Conservation (phyloP, 2,888 invertebrate species). For the Brenthis ino region DNA sequence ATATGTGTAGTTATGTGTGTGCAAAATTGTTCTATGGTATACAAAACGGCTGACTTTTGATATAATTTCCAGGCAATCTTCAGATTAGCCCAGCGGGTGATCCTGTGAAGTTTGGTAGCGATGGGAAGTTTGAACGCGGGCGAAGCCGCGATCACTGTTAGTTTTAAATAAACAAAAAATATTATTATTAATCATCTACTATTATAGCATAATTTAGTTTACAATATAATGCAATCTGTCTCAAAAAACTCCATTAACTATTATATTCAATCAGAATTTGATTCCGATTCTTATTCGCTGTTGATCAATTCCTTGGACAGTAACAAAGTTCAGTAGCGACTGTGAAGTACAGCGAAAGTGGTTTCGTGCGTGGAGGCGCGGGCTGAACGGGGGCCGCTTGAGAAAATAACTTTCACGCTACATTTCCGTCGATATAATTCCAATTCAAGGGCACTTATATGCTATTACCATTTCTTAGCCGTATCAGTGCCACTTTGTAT, state of each 20-base stretch:
- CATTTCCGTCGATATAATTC: slow-evolving; percentile 66
- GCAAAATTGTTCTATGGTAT: too few species aligned
- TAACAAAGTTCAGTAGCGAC: slow-evolving; percentile 55
- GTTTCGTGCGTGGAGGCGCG: slow-evolving; percentile 66
- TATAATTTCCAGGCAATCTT: too few species aligned
- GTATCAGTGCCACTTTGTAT: slow-evolving; percentile 22
- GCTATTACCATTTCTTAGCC: slow-evolving; percentile 21
- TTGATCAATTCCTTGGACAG: slow-evolving; percentile 47
- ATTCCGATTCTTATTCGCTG: slow-evolving; percentile 18
- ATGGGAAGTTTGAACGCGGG: too few species aligned
- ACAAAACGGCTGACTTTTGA: too few species aligned
- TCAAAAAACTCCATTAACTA: too few species aligned
- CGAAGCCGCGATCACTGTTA: too few species aligned
- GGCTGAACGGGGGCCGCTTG: slow-evolving; percentile 55
- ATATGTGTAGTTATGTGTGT: not conserved
- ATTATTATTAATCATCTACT: too few species aligned
- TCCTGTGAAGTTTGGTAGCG: too few species aligned
- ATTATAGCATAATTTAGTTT: too few species aligned
- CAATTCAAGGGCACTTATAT: slow-evolving; percentile 54
- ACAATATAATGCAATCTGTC: too few species aligned
- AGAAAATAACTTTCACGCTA: slow-evolving; percentile 80
- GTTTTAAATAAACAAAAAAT: too few species aligned
- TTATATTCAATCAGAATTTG: not conserved
- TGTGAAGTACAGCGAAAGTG: slow-evolving; percentile 72
- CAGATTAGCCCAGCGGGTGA: too few species aligned